Evolutionary conservation across 1,140 invertebrate genomes (phyloP).

Genomic region (Magallana ariakensis): DNA sequence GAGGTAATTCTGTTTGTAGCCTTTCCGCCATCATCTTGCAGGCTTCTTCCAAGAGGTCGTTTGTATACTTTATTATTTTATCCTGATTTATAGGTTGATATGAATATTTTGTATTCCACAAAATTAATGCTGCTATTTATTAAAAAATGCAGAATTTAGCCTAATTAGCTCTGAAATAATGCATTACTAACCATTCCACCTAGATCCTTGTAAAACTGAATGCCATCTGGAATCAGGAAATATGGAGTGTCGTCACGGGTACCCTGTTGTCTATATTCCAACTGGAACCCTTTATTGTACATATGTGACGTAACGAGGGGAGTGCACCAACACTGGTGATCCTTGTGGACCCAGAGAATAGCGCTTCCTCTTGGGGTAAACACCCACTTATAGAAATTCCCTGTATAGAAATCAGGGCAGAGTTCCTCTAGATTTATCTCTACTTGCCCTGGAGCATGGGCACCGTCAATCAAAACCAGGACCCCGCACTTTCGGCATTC

Average conservation of each 20-base stretch:
- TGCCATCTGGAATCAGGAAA: conserved; percentile 55
- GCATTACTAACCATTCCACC: conserved; percentile 60
- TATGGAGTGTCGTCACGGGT: conserved; percentile 66
- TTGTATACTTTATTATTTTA: conserved; percentile 1
- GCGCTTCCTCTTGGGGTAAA: conserved; percentile 67
- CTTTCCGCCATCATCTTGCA: not conserved
- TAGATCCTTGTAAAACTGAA: conserved; percentile 68
- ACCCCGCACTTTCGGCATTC: conserved; percentile 63
- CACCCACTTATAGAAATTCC: conserved; percentile 68
- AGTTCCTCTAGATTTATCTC: conserved; percentile 65
- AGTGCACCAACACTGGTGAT: conserved; percentile 59
- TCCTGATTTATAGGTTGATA: not conserved
- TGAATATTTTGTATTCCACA: not conserved
- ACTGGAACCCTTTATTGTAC: conserved; percentile 48
- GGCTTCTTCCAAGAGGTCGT: not conserved
- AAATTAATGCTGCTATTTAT: not conserved
- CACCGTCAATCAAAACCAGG: conserved; percentile 68
- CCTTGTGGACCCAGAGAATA: conserved; percentile 63
- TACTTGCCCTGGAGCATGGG: conserved; percentile 68
- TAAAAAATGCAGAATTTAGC: too few relatives aligned
- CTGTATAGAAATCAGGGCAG: conserved; percentile 66
- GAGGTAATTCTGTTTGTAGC: not conserved
- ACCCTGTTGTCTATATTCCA: conserved; percentile 66
- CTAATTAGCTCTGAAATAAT: too few relatives aligned
- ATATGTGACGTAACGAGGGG: conserved; percentile 61